Conservation (phyloP, 2,113 vertebrate species). For the Pholis gunnellus region DNA sequence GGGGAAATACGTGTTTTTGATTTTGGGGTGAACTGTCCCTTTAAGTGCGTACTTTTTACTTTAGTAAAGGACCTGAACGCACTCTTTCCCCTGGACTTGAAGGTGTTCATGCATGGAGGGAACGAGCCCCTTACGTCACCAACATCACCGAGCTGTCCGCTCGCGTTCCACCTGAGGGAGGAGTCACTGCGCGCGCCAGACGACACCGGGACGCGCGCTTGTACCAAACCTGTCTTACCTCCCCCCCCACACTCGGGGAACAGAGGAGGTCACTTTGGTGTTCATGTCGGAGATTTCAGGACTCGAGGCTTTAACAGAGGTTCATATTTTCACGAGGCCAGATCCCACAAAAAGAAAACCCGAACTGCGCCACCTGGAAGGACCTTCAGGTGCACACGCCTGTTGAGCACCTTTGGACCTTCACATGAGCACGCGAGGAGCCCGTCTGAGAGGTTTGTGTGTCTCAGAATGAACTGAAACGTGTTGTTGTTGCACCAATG, state of each 20-base stretch:
- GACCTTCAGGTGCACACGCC: not conserved
- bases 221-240: not conserved
- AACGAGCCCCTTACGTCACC: not conserved
- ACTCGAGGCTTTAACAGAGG: not conserved
- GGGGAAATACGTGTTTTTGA: too few species aligned
- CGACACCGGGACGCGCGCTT: not conserved
- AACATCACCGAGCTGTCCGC: not conserved
- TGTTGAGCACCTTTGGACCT: not conserved
- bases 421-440: not conserved
- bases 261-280: not conserved
- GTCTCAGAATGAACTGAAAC: not conserved
- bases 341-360: not conserved
- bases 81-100: too few species aligned
- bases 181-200: not conserved
- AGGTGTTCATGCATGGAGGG: not conserved
- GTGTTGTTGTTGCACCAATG: not conserved
- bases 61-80: not conserved
- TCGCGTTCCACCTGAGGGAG: slow-evolving; percentile 1
- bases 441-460: not conserved
- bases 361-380: too few species aligned
- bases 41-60: not conserved
- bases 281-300: not conserved
- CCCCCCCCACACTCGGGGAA: not conserved
- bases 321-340: too few species aligned
- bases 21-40: not conserved